These are phyloP conservation scores for Tragelaphus strepsiceros DNA, from an alignment of 2,113 vertebrate species.

Conservation along the genomic window DNA sequence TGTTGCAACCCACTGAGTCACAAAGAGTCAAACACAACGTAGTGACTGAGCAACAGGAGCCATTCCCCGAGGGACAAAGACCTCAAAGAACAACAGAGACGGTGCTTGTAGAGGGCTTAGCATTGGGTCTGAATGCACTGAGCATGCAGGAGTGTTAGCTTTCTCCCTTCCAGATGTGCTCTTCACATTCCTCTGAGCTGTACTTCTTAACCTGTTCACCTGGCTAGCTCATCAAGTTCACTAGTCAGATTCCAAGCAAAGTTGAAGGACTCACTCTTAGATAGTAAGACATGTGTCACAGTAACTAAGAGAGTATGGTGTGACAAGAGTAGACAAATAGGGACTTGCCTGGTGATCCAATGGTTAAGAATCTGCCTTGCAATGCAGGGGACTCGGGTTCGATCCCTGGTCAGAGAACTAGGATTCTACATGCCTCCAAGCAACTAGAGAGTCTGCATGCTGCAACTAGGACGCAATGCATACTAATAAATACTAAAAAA, in stretches of 20 bases:
- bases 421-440: neutral
- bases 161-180: no score
- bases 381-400: neutral
- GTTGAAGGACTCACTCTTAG: neutral
- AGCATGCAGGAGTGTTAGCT: neutral
- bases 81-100: neutral
- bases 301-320: neutral
- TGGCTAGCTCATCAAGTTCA: neutral
- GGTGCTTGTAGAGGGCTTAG: accelerated
- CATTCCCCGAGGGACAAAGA: neutral
- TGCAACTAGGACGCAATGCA: neutral
- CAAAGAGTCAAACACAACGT: neutral
- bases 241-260: neutral
- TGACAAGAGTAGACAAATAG: neutral
- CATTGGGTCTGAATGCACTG: neutral
- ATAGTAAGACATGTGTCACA: neutral
- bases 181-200: neutral
- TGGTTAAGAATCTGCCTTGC: neutral
- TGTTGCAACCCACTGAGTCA: neutral
- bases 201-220: neutral
- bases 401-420: neutral
- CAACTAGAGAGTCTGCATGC: neutral
- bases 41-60: neutral
- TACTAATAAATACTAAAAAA: neutral
- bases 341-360: neutral